phyloP scores from a whole-genome alignment of 2,113 vertebrate genomes.

The Rhegmatorhina hoffmannsi region DNA sequence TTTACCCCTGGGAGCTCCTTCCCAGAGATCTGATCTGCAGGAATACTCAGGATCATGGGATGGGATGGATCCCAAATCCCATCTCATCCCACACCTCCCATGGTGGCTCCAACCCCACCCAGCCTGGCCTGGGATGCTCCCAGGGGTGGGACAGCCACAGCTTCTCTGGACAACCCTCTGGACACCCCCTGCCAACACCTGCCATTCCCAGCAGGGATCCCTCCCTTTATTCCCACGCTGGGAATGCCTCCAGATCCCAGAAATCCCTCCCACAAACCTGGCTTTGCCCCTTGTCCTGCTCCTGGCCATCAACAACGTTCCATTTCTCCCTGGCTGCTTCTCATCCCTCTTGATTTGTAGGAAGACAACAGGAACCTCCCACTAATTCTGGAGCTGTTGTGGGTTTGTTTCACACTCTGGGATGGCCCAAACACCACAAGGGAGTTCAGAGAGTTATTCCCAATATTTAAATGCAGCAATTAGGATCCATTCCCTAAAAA shows the following conservation, averaged over 20 bases:
- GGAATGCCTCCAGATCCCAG: not conserved
- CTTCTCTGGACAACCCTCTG: too few relatives aligned
- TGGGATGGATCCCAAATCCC: not conserved
- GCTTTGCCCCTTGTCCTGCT: not conserved
- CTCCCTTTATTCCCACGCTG: rapidly evolving
- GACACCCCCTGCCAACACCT: not conserved
- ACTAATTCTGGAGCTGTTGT: rapidly evolving
- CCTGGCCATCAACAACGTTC: not conserved
- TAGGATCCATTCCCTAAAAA: not conserved
- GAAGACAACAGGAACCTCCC: rapidly evolving
- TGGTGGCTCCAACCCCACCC: not conserved
- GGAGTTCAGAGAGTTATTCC: not conserved
- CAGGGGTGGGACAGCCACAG: not conserved
- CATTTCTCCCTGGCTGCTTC: rapidly evolving
- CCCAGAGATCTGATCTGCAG: rapidly evolving
- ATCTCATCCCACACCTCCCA: not conserved
- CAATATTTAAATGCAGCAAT: not conserved
- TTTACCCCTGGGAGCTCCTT: not conserved
- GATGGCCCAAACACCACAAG: not conserved
- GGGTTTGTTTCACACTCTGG: rapidly evolving
- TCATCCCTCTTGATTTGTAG: not conserved
- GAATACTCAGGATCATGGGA: not conserved
- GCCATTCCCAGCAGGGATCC: not conserved
- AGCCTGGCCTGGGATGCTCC: not conserved
- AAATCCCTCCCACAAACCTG: too few relatives aligned